Base-by-base conservation (phyloP, 2,888 invertebrate species). In the Polyommatus icarus region DNA sequence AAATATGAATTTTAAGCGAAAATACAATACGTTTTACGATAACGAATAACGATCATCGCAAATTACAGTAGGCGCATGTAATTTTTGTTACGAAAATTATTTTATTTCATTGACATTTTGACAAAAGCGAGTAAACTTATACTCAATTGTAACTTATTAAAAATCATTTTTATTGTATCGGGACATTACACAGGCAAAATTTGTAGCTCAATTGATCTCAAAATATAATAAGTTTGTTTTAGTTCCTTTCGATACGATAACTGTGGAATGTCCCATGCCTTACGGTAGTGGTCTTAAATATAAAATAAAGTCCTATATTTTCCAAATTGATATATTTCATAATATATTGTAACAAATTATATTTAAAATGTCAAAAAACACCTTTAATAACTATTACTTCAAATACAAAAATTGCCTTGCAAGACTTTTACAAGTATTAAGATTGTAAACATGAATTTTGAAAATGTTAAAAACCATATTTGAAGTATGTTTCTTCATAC, bases 121-220 rank as follows among this genome's bases (percentile, higher is more conserved):
- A 20, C 61, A 61, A 61, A 59, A 20, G 8, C 61, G 10, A 24
- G 10, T 73, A 20, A 73, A 20, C n/a, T 72, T 5, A 73, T 50
- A 46, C 29, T 50, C 1, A 8, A 24, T 50, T 24, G 15, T 54
- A 46, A 4, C 46, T 12, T 24, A 5, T 46, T 8, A 46, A 20
- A 73, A 46, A 36, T 18, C 59, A 61, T 20, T 24, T 61, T 76
- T 76, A 61, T 36, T 76, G 57, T 59, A 71, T 84, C 80, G 86
- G 87, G 88, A 86, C 85, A 82, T 84, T 81, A 84, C 84, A 82
- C 84, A 81, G 84, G 81, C 81, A 79, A 83, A 84, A 82, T 80
- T 85, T 85, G 86, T 87, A 84, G 88, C 85, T 83, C 84, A 85
- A 88, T 89, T 90, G 90, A 90, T 90, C 90, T 90, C 90, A 90